Evolutionary conservation across 2,797 vertebrate genomes (phyloP).

Genomic region (Sandelia bainsii): DNA sequence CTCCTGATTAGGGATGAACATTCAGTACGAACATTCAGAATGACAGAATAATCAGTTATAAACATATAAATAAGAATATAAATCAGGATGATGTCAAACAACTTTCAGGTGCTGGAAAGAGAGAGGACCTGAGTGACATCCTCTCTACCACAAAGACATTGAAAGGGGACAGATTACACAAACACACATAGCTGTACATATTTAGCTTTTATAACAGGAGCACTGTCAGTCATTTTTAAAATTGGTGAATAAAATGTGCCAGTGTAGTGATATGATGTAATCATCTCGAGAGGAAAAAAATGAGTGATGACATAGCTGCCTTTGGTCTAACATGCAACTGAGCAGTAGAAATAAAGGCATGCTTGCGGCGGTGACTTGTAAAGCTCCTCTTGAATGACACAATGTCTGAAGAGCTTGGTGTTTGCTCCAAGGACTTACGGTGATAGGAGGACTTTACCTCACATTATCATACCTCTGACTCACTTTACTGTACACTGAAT

Average conservation of each 20-base stretch:
- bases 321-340: slow-evolving; percentile 10
- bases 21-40: too few relatives aligned
- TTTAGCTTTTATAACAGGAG: slow-evolving; percentile 16
- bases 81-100: too few relatives aligned
- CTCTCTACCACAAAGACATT: too few relatives aligned
- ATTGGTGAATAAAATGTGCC: too few relatives aligned
- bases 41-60: too few relatives aligned
- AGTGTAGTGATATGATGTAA: too few relatives aligned
- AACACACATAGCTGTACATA: not conserved
- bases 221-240: slow-evolving; percentile 1
- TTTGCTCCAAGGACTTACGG: slow-evolving; percentile 23
- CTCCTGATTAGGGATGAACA: not conserved
- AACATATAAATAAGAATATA: too few relatives aligned
- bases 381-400: slow-evolving; percentile 33
- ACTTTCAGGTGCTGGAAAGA: too few relatives aligned
- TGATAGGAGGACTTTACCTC: slow-evolving; percentile 18
- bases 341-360: slow-evolving; percentile 32
- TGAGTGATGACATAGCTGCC: slow-evolving; percentile 20
- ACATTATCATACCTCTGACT: slow-evolving; percentile 11
- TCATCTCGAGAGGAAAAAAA: not conserved
- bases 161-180: not conserved
- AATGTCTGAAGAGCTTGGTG: slow-evolving; percentile 14
- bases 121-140: too few relatives aligned
- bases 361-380: slow-evolving; percentile 23
- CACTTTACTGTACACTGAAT: too few relatives aligned